These are phyloP conservation scores for Anabas testudineus DNA, from an alignment of 2,797 vertebrate genomes.

Conservation along the genomic window DNA sequence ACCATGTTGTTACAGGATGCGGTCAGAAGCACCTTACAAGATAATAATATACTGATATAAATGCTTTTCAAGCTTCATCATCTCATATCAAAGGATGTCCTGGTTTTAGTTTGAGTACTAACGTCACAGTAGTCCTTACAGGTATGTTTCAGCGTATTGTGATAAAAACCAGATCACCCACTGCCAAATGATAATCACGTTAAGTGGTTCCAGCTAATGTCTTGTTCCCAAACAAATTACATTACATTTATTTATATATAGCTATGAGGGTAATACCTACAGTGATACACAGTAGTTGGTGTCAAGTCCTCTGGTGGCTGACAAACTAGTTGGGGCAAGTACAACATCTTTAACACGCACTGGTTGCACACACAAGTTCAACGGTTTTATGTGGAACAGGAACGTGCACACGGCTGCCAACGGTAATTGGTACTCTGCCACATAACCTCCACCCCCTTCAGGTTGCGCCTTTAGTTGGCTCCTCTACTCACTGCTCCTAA, in stretches of 20 bases:
- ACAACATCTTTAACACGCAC: neutral
- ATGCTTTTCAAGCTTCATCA: too few relatives aligned
- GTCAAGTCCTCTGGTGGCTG: neutral
- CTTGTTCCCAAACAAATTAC: slow-evolving; percentile 25
- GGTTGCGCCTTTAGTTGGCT: neutral
- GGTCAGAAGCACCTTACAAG: too few relatives aligned
- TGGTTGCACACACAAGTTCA: slow-evolving; percentile 4
- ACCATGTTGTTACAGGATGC: too few relatives aligned
- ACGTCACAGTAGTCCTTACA: neutral
- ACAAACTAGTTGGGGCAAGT: neutral
- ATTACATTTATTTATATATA: neutral
- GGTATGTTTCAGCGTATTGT: neutral
- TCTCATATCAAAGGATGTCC: too few relatives aligned
- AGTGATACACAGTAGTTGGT: neutral
- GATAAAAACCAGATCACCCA: slow-evolving; percentile 39
- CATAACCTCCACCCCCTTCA: neutral
- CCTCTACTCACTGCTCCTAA: too few relatives aligned
- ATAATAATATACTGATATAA: too few relatives aligned
- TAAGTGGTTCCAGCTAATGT: slow-evolving; percentile 8
- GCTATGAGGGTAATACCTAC: neutral
- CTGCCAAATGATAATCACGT: slow-evolving; percentile 18
- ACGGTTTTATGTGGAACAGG: slow-evolving; percentile 21
- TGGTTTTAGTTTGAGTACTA: too few relatives aligned
- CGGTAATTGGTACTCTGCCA: slow-evolving; percentile 27
- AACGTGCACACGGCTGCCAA: slow-evolving; percentile 51